Conservation (phyloP, 2,888 invertebrate genomes). For the Mystacides longicornis region DNA sequence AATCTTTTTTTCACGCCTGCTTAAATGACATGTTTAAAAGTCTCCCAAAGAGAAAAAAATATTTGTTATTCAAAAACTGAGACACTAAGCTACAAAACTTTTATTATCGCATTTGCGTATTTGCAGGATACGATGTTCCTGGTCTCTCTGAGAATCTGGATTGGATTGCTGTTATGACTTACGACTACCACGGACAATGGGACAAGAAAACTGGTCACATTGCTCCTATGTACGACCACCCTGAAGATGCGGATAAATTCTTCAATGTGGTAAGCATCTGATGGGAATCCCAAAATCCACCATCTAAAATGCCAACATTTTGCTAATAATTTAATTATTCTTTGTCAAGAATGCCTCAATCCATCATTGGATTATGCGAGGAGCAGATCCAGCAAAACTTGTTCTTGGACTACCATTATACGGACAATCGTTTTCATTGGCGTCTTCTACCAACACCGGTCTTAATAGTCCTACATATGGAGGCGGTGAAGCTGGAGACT, state of each 20-base stretch:
- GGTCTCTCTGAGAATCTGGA: slow-evolving; percentile 68
- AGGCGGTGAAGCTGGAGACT: slow-evolving; percentile 83
- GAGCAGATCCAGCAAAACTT: slow-evolving; percentile 70
- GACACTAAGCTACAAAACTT: too few relatives aligned
- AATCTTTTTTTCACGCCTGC: too few relatives aligned
- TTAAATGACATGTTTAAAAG: too few relatives aligned
- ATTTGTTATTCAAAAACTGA: too few relatives aligned
- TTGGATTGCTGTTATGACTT: slow-evolving; percentile 88
- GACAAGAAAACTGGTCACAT: slow-evolving; percentile 86
- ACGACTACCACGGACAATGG: slow-evolving; percentile 90
- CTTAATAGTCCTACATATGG: slow-evolving; percentile 75
- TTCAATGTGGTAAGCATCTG: slow-evolving; percentile 73
- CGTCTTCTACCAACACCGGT: slow-evolving; percentile 49
- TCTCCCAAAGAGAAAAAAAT: too few relatives aligned
- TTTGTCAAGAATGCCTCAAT: slow-evolving; percentile 71
- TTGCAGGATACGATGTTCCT: slow-evolving; percentile 70
- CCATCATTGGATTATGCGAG: slow-evolving; percentile 76
- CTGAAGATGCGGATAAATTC: slow-evolving; percentile 63
- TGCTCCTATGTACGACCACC: slow-evolving; percentile 76
- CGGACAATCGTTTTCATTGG: slow-evolving; percentile 79
- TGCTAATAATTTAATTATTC: neutral
- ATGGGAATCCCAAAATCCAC: too few relatives aligned
- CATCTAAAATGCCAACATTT: neutral
- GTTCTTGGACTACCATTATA: slow-evolving; percentile 86
- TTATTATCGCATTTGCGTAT: too few relatives aligned